phyloP scores from a whole-genome alignment of 1,140 invertebrate species.

The Penaeus japonicus region DNA sequence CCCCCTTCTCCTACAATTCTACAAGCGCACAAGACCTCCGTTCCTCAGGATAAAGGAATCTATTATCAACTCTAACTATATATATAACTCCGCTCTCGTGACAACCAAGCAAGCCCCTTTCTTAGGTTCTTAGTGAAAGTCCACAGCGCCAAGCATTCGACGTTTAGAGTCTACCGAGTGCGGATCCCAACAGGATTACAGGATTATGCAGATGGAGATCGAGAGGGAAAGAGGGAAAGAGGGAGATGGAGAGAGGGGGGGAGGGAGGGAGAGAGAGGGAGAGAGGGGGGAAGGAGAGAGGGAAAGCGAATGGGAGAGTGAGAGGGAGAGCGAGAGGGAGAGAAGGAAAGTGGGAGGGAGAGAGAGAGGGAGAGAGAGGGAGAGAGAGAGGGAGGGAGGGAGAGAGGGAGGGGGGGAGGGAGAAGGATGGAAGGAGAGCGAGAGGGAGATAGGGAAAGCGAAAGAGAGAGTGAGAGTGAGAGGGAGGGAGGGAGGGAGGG shows the following conservation, averaged over 20 bases:
- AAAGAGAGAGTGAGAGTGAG: constrained; percentile 2
- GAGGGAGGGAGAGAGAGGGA: not conserved
- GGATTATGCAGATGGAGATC: not conserved
- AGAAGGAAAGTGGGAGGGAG: not conserved
- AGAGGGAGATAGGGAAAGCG: not conserved
- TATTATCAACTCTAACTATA: too few relatives aligned
- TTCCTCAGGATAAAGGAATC: too few relatives aligned
- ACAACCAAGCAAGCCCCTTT: too few relatives aligned
- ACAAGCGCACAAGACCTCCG: too few relatives aligned
- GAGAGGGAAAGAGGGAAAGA: not conserved
- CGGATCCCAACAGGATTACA: too few relatives aligned
- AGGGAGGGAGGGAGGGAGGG: not conserved
- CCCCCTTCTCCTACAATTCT: too few relatives aligned
- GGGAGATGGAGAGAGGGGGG: not conserved
- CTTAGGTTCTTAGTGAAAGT: too few relatives aligned
- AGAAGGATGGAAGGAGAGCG: not conserved
- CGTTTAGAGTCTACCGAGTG: too few relatives aligned
- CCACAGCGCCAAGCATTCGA: too few relatives aligned
- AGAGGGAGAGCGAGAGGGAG: not conserved
- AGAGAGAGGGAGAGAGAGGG: not conserved
- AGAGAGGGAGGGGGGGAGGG: too few relatives aligned
- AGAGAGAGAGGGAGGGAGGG: not conserved
- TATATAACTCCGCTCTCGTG: too few relatives aligned
- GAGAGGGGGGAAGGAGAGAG: not conserved
- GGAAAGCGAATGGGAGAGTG: not conserved